Evolutionary conservation across 2,888 invertebrate genomes (phyloP).

Genomic region (Pilophorus perplexus): DNA sequence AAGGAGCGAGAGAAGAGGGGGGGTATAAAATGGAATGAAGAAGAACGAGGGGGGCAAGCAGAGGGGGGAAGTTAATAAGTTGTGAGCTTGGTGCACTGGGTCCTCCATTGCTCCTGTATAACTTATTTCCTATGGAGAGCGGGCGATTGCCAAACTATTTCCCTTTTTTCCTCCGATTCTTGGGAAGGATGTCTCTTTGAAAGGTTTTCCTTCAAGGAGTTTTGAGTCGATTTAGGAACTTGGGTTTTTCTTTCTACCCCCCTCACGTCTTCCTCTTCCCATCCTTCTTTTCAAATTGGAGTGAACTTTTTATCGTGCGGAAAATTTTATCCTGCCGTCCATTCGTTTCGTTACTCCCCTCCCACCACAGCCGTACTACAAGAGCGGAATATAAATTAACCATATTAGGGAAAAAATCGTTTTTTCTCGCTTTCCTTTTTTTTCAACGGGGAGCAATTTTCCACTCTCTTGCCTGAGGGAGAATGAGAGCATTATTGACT

Average conservation of each 20-base stretch:
- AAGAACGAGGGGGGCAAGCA: background rate
- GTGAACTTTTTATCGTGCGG: constrained; percentile 38
- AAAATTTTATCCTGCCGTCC: constrained; percentile 36
- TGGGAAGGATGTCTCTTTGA: constrained; percentile 31
- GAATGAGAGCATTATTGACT: too few species aligned
- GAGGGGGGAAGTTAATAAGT: constrained; percentile 35
- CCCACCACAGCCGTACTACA: constrained; percentile 1
- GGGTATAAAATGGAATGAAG: constrained; percentile 5
- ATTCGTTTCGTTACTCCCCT: constrained; percentile 8
- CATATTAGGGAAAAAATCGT: constrained; percentile 25
- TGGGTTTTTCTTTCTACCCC: background rate
- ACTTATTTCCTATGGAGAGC: constrained; percentile 21
- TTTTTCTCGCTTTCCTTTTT: background rate
- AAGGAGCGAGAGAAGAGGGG: background rate
- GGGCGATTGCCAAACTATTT: constrained; percentile 28
- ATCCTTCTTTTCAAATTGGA: constrained; percentile 34
- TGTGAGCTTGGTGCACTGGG: constrained; percentile 22
- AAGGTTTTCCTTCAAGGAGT: constrained; percentile 22
- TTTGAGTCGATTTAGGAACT: constrained; percentile 37
- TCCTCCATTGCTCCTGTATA: constrained; percentile 23
- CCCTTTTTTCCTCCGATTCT: constrained; percentile 2
- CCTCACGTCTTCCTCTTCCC: constrained; percentile 7
- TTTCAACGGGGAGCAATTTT: background rate
- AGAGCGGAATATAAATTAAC: constrained; percentile 36
- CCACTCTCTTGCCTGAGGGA: too few species aligned